Conservation (phyloP, 2,797 vertebrate genomes). For the Xiphorhynchus erythropygius region DNA sequence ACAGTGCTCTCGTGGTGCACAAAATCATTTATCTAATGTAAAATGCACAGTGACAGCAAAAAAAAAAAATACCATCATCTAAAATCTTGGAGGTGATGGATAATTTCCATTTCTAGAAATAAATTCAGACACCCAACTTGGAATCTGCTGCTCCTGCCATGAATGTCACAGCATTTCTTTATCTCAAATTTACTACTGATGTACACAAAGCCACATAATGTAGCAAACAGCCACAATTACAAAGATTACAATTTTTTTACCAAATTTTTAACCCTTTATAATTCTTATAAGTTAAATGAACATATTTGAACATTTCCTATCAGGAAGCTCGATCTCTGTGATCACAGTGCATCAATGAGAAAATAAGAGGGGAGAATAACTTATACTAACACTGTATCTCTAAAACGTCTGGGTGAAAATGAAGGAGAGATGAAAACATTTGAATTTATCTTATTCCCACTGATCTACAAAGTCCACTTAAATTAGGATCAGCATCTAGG, state of each 20-base stretch:
- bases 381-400: background rate
- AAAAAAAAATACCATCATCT: background rate
- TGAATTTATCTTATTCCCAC: background rate
- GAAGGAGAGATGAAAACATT: background rate
- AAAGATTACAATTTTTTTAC: background rate
- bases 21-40: background rate
- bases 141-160: background rate
- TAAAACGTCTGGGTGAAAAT: background rate
- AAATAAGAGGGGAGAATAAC: background rate
- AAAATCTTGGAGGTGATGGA: background rate
- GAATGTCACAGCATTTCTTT: background rate
- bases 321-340: background rate
- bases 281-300: background rate
- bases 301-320: background rate
- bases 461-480: background rate
- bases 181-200: background rate
- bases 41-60: background rate
- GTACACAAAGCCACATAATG: background rate
- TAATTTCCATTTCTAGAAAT: background rate
- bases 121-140: background rate
- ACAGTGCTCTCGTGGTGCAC: background rate
- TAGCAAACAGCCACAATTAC: background rate
- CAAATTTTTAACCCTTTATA: background rate
- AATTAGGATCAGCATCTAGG: background rate
- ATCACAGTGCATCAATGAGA: background rate